Evolutionary conservation across 2,888 invertebrate species (phyloP).

Genomic region (Noctua comes): DNA sequence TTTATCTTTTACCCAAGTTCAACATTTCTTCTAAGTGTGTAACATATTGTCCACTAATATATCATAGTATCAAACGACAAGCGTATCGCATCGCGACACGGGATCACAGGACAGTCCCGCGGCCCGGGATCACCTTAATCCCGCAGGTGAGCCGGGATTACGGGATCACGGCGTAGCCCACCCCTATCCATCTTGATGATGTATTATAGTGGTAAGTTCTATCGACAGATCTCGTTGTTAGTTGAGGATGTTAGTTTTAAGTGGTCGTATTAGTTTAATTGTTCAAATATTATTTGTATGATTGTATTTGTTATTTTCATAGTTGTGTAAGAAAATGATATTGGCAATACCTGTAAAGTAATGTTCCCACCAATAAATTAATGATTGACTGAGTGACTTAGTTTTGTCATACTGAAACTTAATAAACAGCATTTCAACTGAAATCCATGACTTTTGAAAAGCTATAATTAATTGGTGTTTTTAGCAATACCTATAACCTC

Average conservation of each 20-base stretch:
- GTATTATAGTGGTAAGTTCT: slow-evolving; percentile 77
- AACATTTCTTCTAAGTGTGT: neutral
- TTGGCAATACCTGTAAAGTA: neutral
- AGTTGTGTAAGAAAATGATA: neutral
- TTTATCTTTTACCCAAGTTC: neutral
- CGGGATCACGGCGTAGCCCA: slow-evolving; percentile 74
- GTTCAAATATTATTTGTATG: neutral
- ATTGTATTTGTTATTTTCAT: neutral
- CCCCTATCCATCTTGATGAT: slow-evolving; percentile 82
- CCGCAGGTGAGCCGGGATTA: slow-evolving; percentile 81
- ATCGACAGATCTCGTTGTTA: slow-evolving; percentile 81
- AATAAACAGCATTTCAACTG: neutral
- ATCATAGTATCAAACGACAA: slow-evolving; percentile 66
- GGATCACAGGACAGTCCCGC: slow-evolving; percentile 69
- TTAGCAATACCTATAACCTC: neutral
- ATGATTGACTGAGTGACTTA: neutral
- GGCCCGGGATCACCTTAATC: slow-evolving; percentile 75
- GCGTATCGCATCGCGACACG: slow-evolving; percentile 65
- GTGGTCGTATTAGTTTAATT: slow-evolving; percentile 1
- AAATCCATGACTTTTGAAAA: neutral
- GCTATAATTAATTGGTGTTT: neutral
- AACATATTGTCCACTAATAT: slow-evolving; percentile 46
- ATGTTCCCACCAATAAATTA: neutral
- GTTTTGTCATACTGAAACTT: neutral
- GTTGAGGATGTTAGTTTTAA: slow-evolving; percentile 50